These are phyloP conservation scores for Solenopsis fugax DNA, from an alignment of 1,140 invertebrate species.

Conservation along the genomic window DNA sequence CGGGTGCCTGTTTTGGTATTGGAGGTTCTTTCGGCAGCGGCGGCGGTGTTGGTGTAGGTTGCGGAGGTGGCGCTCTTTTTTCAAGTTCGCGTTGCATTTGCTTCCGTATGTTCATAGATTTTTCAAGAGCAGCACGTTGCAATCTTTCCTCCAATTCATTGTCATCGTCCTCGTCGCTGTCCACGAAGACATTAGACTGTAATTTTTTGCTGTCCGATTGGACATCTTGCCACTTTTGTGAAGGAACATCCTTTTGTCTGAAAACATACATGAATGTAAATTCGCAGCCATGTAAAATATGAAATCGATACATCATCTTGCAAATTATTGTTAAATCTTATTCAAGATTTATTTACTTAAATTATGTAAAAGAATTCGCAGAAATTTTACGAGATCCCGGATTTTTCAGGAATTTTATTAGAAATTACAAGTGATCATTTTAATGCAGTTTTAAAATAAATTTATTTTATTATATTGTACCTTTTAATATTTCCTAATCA, in stretches of 20 bases:
- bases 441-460: too few relatives aligned
- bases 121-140: conserved; percentile 82
- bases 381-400: too few relatives aligned
- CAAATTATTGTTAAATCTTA: background rate
- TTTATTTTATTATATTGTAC: too few relatives aligned
- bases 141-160: conserved; percentile 83
- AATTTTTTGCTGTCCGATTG: conserved; percentile 78
- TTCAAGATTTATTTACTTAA: too few relatives aligned
- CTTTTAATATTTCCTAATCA: too few relatives aligned
- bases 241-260: conserved; percentile 79
- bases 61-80: conserved; percentile 80
- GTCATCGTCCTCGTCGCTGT: conserved; percentile 81
- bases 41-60: conserved; percentile 84
- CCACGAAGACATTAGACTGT: conserved; percentile 67
- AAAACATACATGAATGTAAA: conserved; percentile 29
- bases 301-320: background rate
- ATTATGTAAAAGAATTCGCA: too few relatives aligned
- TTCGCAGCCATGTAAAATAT: background rate
- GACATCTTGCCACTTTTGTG: conserved; percentile 84
- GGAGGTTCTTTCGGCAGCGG: conserved; percentile 85
- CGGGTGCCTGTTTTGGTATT: conserved; percentile 83
- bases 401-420: too few relatives aligned
- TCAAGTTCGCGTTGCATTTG: conserved; percentile 85
- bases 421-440: too few relatives aligned
- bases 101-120: conserved; percentile 83